Evolutionary conservation across 2,797 vertebrate species (phyloP), one percentile per base, ranked within the genome.

Genomic region (Parauchenoglanis ngamensis): DNA sequence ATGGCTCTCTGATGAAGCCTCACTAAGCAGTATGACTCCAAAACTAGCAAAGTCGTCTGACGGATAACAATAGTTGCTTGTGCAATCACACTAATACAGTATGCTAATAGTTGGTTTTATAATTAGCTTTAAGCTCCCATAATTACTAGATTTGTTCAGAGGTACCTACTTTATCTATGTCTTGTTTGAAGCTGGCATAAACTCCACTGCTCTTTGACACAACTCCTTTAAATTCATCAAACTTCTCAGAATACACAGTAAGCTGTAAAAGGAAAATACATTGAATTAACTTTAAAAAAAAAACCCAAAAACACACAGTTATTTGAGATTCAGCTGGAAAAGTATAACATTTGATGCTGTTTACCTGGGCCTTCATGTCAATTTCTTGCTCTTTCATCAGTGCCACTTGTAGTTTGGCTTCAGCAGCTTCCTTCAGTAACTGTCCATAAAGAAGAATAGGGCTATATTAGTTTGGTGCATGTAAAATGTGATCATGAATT

Each of bases 191-290:
- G 85, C 95, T 93, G 91, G 96, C 95, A 93, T 99, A 99, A 90
- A 99, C 97, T 57, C 96, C 97, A 90, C 97, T 99, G 93, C 98
- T 99, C 95, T 99, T 98, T 87, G 98, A 96, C 90, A 99, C 94
- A 0, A 97, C 97, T 90, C 96, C 98, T 94, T 99, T 97, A 94
- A 99, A 98, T 92, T 99, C 98, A 91, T 99, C 98, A 95, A 99
- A 99, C 93, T 99, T 97, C 94, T 97, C 97, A 7, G 98, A 97
- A 94, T 99, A 99, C 88, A 99, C 95, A 15, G 96, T 95, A 35
- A 99, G 97, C 98, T 99, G 93, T 52, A 91, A 92, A 89, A 83
- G 2, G 91, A 89, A 89, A 61, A 31, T 57, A 28, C 17, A 21
- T 40, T 31, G 28, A 59, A 31, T 84, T 68, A 85, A 56, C 13